Base-by-base conservation (phyloP, 2,113 vertebrate genomes). In the Turdus rufiventris region DNA sequence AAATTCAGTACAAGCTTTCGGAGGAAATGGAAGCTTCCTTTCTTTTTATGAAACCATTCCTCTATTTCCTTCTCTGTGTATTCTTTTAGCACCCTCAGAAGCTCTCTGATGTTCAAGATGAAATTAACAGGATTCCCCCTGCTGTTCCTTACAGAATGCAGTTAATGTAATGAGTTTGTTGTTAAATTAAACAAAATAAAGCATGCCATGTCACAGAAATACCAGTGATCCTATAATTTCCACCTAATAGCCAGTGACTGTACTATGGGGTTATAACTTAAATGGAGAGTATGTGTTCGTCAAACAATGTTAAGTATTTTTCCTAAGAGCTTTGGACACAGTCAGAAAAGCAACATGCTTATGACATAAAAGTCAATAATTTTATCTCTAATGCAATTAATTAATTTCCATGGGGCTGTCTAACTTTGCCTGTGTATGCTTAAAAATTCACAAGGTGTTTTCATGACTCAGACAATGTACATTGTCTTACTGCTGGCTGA, bases 81-180 rank as follows among this genome's bases (percentile, higher is more conserved):
- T 97, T 96, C 90, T 97, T 96, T 97, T 91, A 97, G 87, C 89
- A 93, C 78, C 42, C 92, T 96, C 81, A 78, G 94, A 96, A 94
- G 48, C 74, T 93, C 84, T 95, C 67, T 96, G 88, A 97, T 97
- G 91, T 93, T 97, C 86, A 89, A 91, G 96, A 97, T 78, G 63
- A 97, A 97, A 98, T 98, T 96, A 97, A 83, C 85, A 96, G 94
- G 85, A 93, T 97, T 97, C 91, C 96, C 91, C 96, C 97, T 95
- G 97, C 96, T 96, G 96, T 92, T 97, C 88, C 96, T 38, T 97
- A 95, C 96, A 97, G 97, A 97, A 97, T 97, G 96, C 85, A 94
- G 91, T 96, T 98, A 96, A 93, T 97, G 96, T 96, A 97, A 97
- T 97, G 95, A 92, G 85, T 97, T 97, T 97, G 96, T 97, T 97